Percentiles rank a stretch among this genome's conserved stretches.
Evolutionary conservation across 2,113 vertebrate species (phyloP).

Genomic region (Redunca redunca): DNA sequence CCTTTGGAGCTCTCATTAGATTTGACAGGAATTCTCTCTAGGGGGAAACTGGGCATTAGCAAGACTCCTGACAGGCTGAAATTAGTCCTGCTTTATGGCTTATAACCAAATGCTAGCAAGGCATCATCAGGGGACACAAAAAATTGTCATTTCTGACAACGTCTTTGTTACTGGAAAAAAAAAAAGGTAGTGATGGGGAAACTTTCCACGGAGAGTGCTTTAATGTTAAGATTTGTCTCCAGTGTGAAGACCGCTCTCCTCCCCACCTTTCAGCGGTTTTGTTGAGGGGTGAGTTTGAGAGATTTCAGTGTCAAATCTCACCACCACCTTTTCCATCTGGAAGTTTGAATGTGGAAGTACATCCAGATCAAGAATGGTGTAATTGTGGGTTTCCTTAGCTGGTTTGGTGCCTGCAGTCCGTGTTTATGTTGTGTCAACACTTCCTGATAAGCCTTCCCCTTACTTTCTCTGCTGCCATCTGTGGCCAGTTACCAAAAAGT

Average conservation of each 20-base stretch:
- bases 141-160: slow-evolving; percentile 90
- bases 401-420: background rate
- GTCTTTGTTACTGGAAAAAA: slow-evolving; percentile 83
- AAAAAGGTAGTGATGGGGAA: slow-evolving; percentile 75
- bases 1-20: slow-evolving; percentile 88
- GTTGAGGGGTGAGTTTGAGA: background rate
- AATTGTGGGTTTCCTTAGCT: slow-evolving; percentile 57
- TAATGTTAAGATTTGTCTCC: slow-evolving; percentile 69
- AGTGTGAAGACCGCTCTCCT: slow-evolving; percentile 8
- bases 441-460: slow-evolving; percentile 52
- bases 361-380: slow-evolving; percentile 47
- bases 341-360: slow-evolving; percentile 51
- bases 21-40: slow-evolving; percentile 90
- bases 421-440: slow-evolving; percentile 58
- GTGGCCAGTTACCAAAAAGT: slow-evolving; percentile 39
- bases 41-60: slow-evolving; percentile 89
- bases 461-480: slow-evolving; percentile 30
- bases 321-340: background rate
- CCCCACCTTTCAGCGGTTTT: slow-evolving; percentile 37
- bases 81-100: slow-evolving; percentile 89
- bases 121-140: slow-evolving; percentile 83
- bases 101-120: slow-evolving; percentile 88
- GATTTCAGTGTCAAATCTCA: slow-evolving; percentile 39
- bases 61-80: slow-evolving; percentile 88
- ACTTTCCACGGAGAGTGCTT: slow-evolving; percentile 70